These are phyloP conservation scores for Rotaria macrura DNA, from an alignment of 2,888 invertebrate genomes.

Conservation along the genomic window DNA sequence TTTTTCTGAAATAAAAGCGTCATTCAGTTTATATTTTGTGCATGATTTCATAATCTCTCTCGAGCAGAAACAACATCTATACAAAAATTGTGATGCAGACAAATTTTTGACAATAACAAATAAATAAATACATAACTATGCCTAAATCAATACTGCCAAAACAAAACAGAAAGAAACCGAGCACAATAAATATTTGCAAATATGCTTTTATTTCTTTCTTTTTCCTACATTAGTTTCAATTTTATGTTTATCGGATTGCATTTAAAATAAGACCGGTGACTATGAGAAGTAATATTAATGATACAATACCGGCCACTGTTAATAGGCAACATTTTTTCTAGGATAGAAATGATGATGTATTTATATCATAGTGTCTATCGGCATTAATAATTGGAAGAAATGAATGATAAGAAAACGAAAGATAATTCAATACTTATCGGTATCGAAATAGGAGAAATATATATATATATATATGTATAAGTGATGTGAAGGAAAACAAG, in stretches of 20 bases:
- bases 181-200: neutral
- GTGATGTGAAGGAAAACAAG: neutral
- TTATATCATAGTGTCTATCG: neutral
- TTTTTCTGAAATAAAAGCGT: constrained; percentile 29
- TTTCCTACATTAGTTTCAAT: neutral
- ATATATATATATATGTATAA: too few species aligned
- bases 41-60: neutral
- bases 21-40: too few species aligned
- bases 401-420: neutral
- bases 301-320: neutral
- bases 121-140: neutral
- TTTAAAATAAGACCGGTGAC: neutral
- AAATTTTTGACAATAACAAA: neutral
- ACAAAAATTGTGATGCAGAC: neutral
- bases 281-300: neutral
- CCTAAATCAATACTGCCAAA: neutral
- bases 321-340: constrained; percentile 13
- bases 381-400: neutral
- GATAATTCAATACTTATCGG: neutral
- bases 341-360: neutral
- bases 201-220: neutral
- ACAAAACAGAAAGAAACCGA: neutral
- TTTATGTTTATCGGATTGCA: neutral
- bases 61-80: neutral
- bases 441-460: neutral